phyloP scores from a whole-genome alignment of 2,888 invertebrate species.

The Gymnoscelis rufifasciata region DNA sequence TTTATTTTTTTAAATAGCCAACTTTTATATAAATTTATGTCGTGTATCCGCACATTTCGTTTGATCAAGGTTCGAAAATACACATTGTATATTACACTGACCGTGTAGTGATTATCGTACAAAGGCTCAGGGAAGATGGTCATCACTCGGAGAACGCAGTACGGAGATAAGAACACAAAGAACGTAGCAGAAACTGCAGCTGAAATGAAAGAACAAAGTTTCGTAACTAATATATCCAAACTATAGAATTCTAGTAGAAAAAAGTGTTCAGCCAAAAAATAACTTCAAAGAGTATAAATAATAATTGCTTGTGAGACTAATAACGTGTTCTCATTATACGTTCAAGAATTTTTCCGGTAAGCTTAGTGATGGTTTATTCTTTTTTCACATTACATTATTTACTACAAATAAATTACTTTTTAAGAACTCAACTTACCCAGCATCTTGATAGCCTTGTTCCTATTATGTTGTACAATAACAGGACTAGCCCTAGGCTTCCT shows the following conservation, averaged over 20 bases:
- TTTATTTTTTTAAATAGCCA: too few relatives aligned
- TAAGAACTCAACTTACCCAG: slow-evolving; percentile 81
- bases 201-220: slow-evolving; percentile 35
- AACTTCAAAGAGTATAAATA: too few relatives aligned
- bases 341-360: too few relatives aligned
- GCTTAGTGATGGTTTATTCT: neutral
- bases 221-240: too few relatives aligned
- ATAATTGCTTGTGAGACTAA: too few relatives aligned
- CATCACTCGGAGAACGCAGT: slow-evolving; percentile 86
- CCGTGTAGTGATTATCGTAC: slow-evolving; percentile 53
- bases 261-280: too few relatives aligned
- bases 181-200: slow-evolving; percentile 65
- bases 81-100: slow-evolving; percentile 38
- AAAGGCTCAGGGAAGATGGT: slow-evolving; percentile 76
- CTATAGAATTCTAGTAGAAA: too few relatives aligned
- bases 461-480: slow-evolving; percentile 57
- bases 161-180: slow-evolving; percentile 88
- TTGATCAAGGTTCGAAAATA: too few relatives aligned
- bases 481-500: slow-evolving; percentile 73
- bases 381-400: neutral
- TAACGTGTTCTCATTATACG: too few relatives aligned
- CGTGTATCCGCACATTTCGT: too few relatives aligned
- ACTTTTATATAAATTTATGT: too few relatives aligned
- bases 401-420: neutral
- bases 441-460: slow-evolving; percentile 86